Conservation (phyloP, 2,888 invertebrate genomes). For the Drosophila sordidula region DNA sequence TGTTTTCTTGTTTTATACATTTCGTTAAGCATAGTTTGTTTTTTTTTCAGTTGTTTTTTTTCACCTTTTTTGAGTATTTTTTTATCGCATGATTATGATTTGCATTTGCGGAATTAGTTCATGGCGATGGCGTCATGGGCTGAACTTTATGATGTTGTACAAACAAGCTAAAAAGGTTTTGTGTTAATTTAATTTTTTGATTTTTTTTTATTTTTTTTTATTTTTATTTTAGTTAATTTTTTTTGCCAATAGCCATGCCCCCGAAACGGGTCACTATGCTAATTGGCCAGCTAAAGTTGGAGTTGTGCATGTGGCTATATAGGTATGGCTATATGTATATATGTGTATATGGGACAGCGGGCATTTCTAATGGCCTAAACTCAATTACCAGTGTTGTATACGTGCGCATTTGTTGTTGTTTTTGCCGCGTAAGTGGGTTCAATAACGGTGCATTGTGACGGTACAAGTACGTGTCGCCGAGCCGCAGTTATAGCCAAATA, state of each 20-base stretch:
- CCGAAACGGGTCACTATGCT: conserved; percentile 54
- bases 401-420: conserved; percentile 25
- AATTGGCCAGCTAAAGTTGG: conserved; percentile 29
- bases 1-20: conserved; percentile 3
- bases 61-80: neutral
- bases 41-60: neutral
- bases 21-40: conserved; percentile 11
- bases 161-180: conserved; percentile 24
- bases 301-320: neutral
- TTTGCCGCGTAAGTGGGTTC: conserved; percentile 64
- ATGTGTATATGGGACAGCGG: conserved; percentile 30
- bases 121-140: conserved; percentile 55
- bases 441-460: conserved; percentile 74
- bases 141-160: conserved; percentile 27
- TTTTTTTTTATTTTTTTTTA: too few species aligned
- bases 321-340: conserved; percentile 1
- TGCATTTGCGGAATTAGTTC: conserved; percentile 62
- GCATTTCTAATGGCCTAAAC: conserved; percentile 34
- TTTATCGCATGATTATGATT: conserved; percentile 48
- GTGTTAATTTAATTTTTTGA: neutral
- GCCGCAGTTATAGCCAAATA: conserved; percentile 4
- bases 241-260: conserved; percentile 31
- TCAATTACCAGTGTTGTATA: conserved; percentile 37
- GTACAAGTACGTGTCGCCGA: conserved; percentile 51
- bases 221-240: neutral